Percentiles rank a stretch among this genome's conserved stretches.
Conservation (phyloP, 1,140 invertebrate genomes). For the Aporrectodea caliginosa region DNA sequence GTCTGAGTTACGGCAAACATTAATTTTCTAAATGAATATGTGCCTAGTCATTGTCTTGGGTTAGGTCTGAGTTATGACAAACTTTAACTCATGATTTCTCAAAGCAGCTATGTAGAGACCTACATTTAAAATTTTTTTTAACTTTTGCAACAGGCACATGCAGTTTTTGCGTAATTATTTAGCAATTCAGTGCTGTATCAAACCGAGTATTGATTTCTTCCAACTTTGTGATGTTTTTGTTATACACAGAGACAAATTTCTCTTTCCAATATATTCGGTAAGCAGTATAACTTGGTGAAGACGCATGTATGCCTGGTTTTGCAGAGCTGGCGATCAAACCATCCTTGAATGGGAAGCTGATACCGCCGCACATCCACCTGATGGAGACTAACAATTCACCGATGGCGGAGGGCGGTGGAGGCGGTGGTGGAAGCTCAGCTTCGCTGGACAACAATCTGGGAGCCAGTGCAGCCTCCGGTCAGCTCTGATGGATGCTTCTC, state of each 20-base stretch:
- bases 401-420: too few species aligned
- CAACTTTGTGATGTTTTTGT: not conserved
- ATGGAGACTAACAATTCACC: too few species aligned
- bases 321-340: slow-evolving; percentile 32
- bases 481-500: too few species aligned
- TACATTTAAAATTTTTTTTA: not conserved
- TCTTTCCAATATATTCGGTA: not conserved
- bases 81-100: too few species aligned
- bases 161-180: not conserved
- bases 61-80: too few species aligned
- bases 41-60: too few species aligned
- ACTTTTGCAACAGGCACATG: not conserved
- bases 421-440: too few species aligned
- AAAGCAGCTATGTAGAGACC: not conserved
- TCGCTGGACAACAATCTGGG: too few species aligned
- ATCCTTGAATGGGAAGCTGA: slow-evolving; percentile 27
- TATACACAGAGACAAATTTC: not conserved
- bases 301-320: not conserved
- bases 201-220: not conserved
- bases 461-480: too few species aligned
- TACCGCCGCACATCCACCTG: slow-evolving; percentile 21
- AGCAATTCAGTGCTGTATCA: not conserved
- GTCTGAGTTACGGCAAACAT: too few species aligned
- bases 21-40: too few species aligned
- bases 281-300: not conserved